Conservation (phyloP, 2,888 invertebrate species). For the Monochamus alternatus region DNA sequence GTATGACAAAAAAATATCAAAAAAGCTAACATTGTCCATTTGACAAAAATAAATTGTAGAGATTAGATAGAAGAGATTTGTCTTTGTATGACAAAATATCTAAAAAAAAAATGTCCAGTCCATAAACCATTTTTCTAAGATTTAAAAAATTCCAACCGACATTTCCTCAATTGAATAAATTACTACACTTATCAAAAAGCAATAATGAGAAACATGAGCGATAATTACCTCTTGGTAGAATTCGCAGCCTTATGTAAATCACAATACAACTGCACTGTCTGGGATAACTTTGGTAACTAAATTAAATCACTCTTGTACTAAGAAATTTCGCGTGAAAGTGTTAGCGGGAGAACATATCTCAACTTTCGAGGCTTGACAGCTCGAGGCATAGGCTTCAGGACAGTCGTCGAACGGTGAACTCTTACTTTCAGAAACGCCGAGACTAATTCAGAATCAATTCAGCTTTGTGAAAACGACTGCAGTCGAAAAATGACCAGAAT, state of each 20-base stretch:
- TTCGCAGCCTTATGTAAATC: constrained; percentile 3
- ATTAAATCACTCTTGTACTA: constrained; percentile 39
- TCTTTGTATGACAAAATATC: no score
- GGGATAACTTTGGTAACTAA: constrained; percentile 26
- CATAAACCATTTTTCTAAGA: no score
- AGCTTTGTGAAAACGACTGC: not conserved
- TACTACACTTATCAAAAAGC: no score
- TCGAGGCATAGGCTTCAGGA: constrained; percentile 16
- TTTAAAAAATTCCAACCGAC: no score
- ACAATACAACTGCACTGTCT: constrained; percentile 29
- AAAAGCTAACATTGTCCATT: no score
- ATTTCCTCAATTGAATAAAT: no score
- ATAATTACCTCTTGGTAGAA: not conserved
- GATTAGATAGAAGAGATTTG: no score
- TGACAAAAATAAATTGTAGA: no score
- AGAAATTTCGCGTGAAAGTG: constrained; percentile 54
- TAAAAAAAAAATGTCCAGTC: no score
- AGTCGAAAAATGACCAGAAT: not conserved
- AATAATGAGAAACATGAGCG: not conserved
- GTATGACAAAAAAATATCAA: no score
- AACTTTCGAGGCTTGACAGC: constrained; percentile 47
- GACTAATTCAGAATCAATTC: not conserved
- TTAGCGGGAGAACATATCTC: constrained; percentile 48
- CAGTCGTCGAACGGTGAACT: constrained; percentile 19
- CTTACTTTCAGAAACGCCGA: constrained; percentile 34